Evolutionary conservation across 2,113 vertebrate genomes (phyloP).

Genomic region (Amblyopsis rosae): DNA sequence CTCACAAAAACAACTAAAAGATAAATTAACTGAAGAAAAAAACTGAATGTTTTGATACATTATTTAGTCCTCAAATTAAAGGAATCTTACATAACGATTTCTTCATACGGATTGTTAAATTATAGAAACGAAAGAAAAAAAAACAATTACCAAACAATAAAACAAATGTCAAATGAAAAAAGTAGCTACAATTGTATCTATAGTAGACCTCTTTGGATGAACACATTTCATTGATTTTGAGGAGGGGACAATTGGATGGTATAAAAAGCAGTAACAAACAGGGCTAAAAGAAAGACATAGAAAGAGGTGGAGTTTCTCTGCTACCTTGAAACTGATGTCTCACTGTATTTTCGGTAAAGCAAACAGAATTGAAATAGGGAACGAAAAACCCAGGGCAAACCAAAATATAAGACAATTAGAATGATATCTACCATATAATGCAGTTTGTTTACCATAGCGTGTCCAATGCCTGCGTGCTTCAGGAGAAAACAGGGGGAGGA

Average conservation of each 20-base stretch:
- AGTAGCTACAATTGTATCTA: conserved; percentile 17
- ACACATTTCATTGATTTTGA: conserved; percentile 33
- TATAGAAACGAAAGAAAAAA: conserved; percentile 6
- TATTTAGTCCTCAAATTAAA: conserved; percentile 27
- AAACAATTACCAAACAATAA: conserved; percentile 2
- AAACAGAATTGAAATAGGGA: conserved; percentile 80
- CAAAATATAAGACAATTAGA: conserved; percentile 93
- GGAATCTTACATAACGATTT: conserved; percentile 57
- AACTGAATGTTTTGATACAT: not conserved
- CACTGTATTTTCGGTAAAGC: conserved; percentile 78
- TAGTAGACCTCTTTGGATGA: conserved; percentile 65
- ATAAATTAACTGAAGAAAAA: conserved; percentile 33
- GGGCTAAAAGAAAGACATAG: conserved; percentile 54
- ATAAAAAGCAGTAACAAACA: conserved; percentile 60
- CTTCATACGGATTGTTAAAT: conserved; percentile 68
- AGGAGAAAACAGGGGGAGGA: conserved; percentile 73
- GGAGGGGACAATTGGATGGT: conserved; percentile 53
- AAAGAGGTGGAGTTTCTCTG: conserved; percentile 65
- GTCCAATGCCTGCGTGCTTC: conserved; percentile 98
- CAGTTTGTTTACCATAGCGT: conserved; percentile 99
- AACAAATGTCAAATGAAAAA: conserved; percentile 1
- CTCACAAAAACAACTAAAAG: conserved; percentile 33
- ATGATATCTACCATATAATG: conserved; percentile 99
- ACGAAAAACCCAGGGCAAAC: conserved; percentile 84
- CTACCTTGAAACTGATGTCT: conserved; percentile 80